phyloP scores from a whole-genome alignment of 2,113 vertebrate genomes.

The Trichechus manatus region DNA sequence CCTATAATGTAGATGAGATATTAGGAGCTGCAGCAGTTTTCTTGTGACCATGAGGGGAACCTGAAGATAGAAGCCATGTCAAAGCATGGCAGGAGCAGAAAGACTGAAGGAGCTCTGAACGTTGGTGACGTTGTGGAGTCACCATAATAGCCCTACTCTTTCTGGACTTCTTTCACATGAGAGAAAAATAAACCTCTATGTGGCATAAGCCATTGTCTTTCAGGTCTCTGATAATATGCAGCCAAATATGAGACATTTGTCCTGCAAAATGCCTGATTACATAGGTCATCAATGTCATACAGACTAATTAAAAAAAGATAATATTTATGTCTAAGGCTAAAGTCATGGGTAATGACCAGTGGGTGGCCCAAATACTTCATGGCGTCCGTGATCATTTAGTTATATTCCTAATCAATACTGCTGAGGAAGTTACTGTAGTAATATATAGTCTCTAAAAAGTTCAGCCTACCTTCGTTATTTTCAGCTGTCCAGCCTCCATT shows the following conservation, averaged over 20 bases:
- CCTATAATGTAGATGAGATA: background rate
- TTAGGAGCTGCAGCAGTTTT: background rate
- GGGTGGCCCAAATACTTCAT: background rate
- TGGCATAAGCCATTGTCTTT: background rate
- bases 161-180: background rate
- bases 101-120: background rate
- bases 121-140: accelerated
- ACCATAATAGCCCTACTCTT: background rate
- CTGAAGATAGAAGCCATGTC: background rate
- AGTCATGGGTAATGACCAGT: background rate
- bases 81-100: background rate
- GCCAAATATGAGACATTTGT: background rate
- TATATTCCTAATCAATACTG: background rate
- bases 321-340: background rate
- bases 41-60: background rate
- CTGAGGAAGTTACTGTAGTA: background rate
- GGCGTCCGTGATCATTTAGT: background rate
- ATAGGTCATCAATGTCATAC: background rate
- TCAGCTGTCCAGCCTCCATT: background rate
- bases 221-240: background rate
- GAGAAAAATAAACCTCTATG: background rate
- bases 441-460: background rate
- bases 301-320: background rate
- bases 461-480: background rate
- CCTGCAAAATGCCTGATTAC: background rate